These are phyloP conservation scores for Marmota flaviventris DNA, from an alignment of 2,113 vertebrate genomes.

Conservation along the genomic window DNA sequence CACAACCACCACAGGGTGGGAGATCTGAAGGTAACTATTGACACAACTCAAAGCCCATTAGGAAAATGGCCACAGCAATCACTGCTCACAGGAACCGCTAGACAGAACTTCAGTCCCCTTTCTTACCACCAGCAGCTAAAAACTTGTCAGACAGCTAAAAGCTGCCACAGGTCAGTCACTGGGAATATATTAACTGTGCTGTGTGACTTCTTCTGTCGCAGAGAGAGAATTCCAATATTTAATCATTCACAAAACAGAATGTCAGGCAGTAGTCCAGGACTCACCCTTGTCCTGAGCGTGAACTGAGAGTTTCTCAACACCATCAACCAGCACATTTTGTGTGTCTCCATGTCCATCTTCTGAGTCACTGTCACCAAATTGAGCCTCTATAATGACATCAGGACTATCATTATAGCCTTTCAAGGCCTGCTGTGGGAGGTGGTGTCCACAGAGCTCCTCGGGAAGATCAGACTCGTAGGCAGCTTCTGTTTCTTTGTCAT, in stretches of 20 bases:
- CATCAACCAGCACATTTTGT: constrained; percentile 66
- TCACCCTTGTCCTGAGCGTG: constrained; percentile 84
- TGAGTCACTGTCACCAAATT: constrained; percentile 87
- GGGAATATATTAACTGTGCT: not conserved
- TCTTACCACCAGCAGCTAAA: not conserved
- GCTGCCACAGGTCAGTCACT: not conserved
- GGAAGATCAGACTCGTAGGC: constrained; percentile 85
- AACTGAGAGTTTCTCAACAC: constrained; percentile 81
- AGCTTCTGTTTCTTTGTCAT: constrained; percentile 89
- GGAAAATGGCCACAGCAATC: not conserved
- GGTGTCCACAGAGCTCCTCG: constrained; percentile 68
- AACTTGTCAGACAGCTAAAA: not conserved
- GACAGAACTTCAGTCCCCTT: not conserved
- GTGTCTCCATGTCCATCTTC: constrained; percentile 82
- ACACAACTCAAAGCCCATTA: not conserved
- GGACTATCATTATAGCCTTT: constrained; percentile 80
- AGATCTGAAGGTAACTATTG: not conserved
- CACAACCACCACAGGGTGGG: not conserved
- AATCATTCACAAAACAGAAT: constrained; percentile 36
- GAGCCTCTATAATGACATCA: constrained; percentile 90
- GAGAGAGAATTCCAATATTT: not conserved
- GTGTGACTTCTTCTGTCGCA: not conserved
- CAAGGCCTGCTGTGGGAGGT: constrained; percentile 32
- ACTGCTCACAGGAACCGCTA: not conserved
- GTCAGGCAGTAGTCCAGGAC: constrained; percentile 71